These are phyloP conservation scores for Himalopsyche anomala DNA, from an alignment of 2,888 invertebrate genomes.

Conservation along the genomic window DNA sequence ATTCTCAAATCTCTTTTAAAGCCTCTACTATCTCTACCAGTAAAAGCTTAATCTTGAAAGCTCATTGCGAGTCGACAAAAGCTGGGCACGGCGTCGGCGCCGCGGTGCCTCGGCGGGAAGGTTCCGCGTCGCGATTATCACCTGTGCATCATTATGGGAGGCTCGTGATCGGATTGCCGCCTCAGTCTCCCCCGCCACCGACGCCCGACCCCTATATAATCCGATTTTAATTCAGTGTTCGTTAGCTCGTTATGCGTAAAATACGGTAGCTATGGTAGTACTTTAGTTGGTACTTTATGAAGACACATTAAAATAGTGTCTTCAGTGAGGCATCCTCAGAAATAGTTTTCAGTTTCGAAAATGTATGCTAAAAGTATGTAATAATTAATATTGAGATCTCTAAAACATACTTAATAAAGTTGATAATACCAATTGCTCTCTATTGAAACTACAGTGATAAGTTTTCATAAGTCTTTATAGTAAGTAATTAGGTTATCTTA, in stretches of 20 bases:
- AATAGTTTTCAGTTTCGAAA: too few species aligned
- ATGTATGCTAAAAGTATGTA: too few species aligned
- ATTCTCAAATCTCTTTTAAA: conserved; percentile 31
- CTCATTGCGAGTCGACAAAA: conserved; percentile 42
- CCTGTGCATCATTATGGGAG: conserved; percentile 43
- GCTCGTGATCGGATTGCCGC: conserved; percentile 41
- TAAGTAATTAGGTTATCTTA: too few species aligned
- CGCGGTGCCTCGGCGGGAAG: conserved; percentile 21
- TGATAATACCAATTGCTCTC: too few species aligned
- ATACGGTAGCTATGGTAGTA: conserved; percentile 4
- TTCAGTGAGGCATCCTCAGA: not conserved
- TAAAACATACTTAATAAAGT: too few species aligned
- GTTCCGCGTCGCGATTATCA: conserved; percentile 42
- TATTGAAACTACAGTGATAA: too few species aligned
- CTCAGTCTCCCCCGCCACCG: not conserved
- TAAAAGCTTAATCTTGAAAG: conserved; percentile 42
- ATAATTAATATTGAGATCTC: too few species aligned
- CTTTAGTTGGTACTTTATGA: conserved; percentile 1
- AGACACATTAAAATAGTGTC: not conserved
- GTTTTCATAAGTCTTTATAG: too few species aligned
- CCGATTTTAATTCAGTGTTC: conserved; percentile 42
- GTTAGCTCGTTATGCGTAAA: conserved; percentile 23
- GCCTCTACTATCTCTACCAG: conserved; percentile 27
- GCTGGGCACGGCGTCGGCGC: conserved; percentile 37
- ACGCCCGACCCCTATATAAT: not conserved